Base-by-base conservation (phyloP, 2,888 invertebrate genomes). In the Alsophila aescularia region DNA sequence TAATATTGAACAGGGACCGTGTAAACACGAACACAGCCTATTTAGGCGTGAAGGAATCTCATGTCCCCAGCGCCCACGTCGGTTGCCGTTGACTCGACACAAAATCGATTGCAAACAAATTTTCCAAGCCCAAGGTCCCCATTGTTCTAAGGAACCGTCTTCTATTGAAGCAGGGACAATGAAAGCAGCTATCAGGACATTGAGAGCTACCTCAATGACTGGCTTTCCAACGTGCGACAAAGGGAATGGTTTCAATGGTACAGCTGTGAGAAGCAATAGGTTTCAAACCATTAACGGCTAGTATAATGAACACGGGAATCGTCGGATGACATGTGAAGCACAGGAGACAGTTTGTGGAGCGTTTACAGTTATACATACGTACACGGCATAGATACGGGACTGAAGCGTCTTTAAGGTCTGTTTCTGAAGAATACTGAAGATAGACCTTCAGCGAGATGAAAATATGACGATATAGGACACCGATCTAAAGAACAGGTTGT, bases 81-180 rank as follows among this genome's bases (percentile, higher is more conserved):
- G 32, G 42, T 10, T 42, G 53, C 24, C 37, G 37, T 37, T 40
- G 44, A 13, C 29, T 21, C 44, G 53, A 48, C 53, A 53, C 15
- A 37, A 48, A 53, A 43, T 53, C 48, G 42, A 53, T 53, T 31
- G 15, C 15, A 36, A 53, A 53, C 36, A 43, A 42, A 53, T 53
- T 43, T 48, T 24, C 48, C 41, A 7, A 29, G 31, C 37, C 37
- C 42, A 48, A 53, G 53, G 42, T 32, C 36, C 31, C 36, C 9
- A 47, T 37, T 53, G 42, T 53, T 42, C 36, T 37, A 37, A 41
- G 37, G 31, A 13, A 42, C 42, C 53, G 32, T 43, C 37, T 43
- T 37, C 42, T 41, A 24, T 51, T 32, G 36, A 35, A 27, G 12
- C 40, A 3, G 21, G 1, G 15, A 53, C 47, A 53, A 53, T 43